Conservation (phyloP, 2,888 invertebrate species). For the Exephanes ischioxanthus region DNA sequence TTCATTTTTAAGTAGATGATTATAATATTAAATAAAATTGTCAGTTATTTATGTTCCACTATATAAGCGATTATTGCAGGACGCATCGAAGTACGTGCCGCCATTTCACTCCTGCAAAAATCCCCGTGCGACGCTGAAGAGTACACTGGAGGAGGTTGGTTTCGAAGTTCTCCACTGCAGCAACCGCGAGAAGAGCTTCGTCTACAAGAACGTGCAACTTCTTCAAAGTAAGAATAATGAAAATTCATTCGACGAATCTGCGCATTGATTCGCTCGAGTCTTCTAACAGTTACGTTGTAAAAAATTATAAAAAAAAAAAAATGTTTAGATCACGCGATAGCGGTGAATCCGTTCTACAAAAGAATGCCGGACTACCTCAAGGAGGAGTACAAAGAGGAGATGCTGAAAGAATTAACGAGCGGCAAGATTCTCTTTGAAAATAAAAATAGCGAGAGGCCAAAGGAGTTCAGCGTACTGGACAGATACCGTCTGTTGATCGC, state of each 20-base stretch:
- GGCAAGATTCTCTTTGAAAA: slow-evolving; percentile 84
- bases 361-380: slow-evolving; percentile 87
- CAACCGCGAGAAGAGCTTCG: slow-evolving; percentile 87
- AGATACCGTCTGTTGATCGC: slow-evolving; percentile 80
- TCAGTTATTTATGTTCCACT: not conserved
- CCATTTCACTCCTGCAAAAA: slow-evolving; percentile 89
- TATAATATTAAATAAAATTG: not conserved
- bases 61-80: slow-evolving; percentile 80
- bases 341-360: slow-evolving; percentile 90
- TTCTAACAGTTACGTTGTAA: not conserved
- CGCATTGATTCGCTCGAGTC: not conserved
- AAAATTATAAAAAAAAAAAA: not conserved
- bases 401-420: slow-evolving; percentile 86
- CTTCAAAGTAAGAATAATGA: slow-evolving; percentile 86
- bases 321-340: slow-evolving; percentile 88
- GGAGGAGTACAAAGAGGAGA: slow-evolving; percentile 88
- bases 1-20: not conserved
- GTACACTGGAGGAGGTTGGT: slow-evolving; percentile 87
- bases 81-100: slow-evolving; percentile 89
- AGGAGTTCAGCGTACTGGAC: slow-evolving; percentile 84
- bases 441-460: slow-evolving; percentile 83
- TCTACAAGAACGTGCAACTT: slow-evolving; percentile 87
- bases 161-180: slow-evolving; percentile 88
- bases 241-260: not conserved
- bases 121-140: slow-evolving; percentile 87